Conservation (phyloP, 2,888 invertebrate genomes). For the Sussaba pulchella region DNA sequence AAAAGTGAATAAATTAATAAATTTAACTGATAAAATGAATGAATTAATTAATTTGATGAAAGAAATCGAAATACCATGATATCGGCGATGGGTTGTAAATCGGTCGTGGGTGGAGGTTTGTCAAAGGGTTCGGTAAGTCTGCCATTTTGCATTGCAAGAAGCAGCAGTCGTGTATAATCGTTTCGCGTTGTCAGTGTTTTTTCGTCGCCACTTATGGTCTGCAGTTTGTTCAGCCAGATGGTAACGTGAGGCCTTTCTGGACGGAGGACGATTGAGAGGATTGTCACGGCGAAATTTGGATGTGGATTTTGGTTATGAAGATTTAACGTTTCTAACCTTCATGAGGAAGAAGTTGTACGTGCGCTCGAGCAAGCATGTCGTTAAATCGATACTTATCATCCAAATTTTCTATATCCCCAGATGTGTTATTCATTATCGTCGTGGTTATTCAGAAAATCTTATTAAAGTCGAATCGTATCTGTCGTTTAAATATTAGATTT, state of each 20-base stretch:
- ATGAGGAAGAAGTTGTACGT: conserved; percentile 82
- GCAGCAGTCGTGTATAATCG: conserved; percentile 84
- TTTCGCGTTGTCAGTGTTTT: conserved; percentile 81
- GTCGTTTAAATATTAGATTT: too few relatives aligned
- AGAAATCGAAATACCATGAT: conserved; percentile 77
- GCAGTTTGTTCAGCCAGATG: conserved; percentile 83
- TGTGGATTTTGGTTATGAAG: neutral
- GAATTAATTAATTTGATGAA: too few relatives aligned
- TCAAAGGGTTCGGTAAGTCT: conserved; percentile 83
- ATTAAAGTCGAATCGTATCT: too few relatives aligned
- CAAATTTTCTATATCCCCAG: conserved; percentile 74
- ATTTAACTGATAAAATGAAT: too few relatives aligned
- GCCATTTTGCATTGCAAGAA: conserved; percentile 84
- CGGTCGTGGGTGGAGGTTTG: conserved; percentile 77
- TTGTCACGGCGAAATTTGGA: neutral
- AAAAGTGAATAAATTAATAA: too few relatives aligned
- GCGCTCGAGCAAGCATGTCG: conserved; percentile 83
- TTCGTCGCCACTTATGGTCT: conserved; percentile 76
- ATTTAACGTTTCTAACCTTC: conserved; percentile 77
- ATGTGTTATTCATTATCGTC: conserved; percentile 38
- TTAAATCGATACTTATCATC: conserved; percentile 84
- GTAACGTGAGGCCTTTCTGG: conserved; percentile 74
- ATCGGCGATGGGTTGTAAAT: conserved; percentile 80
- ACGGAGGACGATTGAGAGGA: neutral
- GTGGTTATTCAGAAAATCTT: neutral